These are phyloP conservation scores for Luscinia megarhynchos DNA, from an alignment of 2,797 vertebrate genomes.

Conservation along the genomic window DNA sequence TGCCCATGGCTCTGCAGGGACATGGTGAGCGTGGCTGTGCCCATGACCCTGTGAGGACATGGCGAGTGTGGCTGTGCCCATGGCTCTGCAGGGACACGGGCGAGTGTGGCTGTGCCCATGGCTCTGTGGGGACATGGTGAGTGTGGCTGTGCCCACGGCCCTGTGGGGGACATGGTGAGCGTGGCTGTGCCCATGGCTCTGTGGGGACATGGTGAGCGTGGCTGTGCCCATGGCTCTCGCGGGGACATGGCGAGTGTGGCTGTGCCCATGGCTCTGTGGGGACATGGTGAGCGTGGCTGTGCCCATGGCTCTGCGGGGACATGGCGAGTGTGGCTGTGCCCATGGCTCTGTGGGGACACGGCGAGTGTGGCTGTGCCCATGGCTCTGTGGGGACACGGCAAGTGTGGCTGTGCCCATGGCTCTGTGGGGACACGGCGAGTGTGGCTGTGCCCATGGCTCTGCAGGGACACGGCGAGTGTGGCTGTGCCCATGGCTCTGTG, in stretches of 20 bases:
- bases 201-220: rapidly evolving
- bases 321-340: rapidly evolving
- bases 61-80: rapidly evolving
- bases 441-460: no score
- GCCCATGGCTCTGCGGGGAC: not conserved
- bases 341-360: rapidly evolving
- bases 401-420: no score
- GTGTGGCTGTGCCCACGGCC: no score
- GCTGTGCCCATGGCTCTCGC: no score
- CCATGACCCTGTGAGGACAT: rapidly evolving
- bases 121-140: no score
- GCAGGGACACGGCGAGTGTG: no score
- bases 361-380: no score
- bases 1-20: not conserved
- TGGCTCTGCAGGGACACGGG: rapidly evolving
- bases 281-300: rapidly evolving
- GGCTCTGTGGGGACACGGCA: no score
- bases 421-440: rapidly evolving
- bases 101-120: rapidly evolving
- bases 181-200: not conserved
- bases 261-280: no score
- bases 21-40: rapidly evolving
- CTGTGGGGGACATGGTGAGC: rapidly evolving
- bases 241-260: no score
- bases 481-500: no score